Evolutionary conservation across 2,113 vertebrate genomes (phyloP), one percentile per base, ranked within the genome.

Genomic region (Acanthisitta chloris): DNA sequence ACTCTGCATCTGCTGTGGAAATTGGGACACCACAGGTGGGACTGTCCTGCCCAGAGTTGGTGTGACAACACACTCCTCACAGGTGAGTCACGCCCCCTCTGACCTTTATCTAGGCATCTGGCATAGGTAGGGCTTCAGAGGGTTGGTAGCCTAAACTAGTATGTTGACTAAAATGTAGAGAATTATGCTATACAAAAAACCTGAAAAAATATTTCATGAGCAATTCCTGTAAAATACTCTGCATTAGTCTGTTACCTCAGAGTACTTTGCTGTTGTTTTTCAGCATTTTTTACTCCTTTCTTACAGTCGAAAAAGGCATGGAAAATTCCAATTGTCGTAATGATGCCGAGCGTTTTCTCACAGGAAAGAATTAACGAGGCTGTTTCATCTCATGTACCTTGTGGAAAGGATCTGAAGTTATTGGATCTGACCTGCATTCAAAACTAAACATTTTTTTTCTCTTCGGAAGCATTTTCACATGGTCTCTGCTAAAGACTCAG

Each of bases 11-110:
- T 69, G 77, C 71, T 6, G 14, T 76, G 87, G 91, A 95, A 97
- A 96, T 90, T 76, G 82, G 92, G 94, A 72, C 94, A 95, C 51
- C 4, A 0, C 87, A 94, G 81, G 87, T 74, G 96, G 96, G 95
- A 97, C 92, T 25, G 45, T 18, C 76, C 86, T 85, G 86, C 92
- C 87, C 91, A 84, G 69, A 66, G 82, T 46, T 59, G 76, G 72
- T 2, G 88, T 88, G 95, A 76, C 91, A 91, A 46, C 77, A 89
- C 77, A 11, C 77, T 92, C 83, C 73, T 91, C 74, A 34, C 25
- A 3, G 76, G 49, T 97, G 97, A 97, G 38, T 96, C 94, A 95
- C 54, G 19, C 51, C 86, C 83, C 86, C 83, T 71, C 78, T 76
- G 81, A 92, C 82, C 88, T 95, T 76, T 62, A 92, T 72, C 42